Evolutionary conservation across 2,797 vertebrate genomes (phyloP), one percentile per base, ranked within the genome.

Genomic region (Phrynocephalus forsythii): DNA sequence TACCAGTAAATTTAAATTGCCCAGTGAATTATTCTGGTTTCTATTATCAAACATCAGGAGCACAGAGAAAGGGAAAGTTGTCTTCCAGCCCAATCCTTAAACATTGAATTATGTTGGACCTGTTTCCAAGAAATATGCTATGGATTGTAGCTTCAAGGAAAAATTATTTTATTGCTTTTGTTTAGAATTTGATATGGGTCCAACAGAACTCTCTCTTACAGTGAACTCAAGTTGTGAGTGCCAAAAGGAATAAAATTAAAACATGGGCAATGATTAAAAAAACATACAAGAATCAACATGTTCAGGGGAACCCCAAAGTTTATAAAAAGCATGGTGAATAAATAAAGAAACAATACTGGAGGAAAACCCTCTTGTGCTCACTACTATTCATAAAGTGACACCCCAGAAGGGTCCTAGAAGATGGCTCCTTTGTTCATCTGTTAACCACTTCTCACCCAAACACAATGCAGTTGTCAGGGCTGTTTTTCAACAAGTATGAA

Each of bases 1-100:
- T 79, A 84, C 79, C 68, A n/a, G 81, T 83, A 84, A 48, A 50
- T 85, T 0, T 52, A 66, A 76, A 56, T 30, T 4, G 56, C 82
- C 87, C 72, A 28, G 28, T 22, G 85, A 76, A 60, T 11, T 16
- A 48, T 85, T 76, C 69, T 92, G 68, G 68, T 81, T 56, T 6
- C 18, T 28, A 0, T 66, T 66, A 78, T 13, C 81, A 28, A 56
- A 68, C 20, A 67, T 86, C 72, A 76, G 60, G 72, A 15, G 9
- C 26, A 60, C 20, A 24, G 2, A 30, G 82, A 66, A 33, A 28
- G 84, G 69, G 16, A 30, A 83, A 82, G 73, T 63, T 52, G 6
- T 26, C 24, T 1, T n/a, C 22, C 22, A 6, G 7, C n/a, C 11
- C 38, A 30, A 15, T 4, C 30, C 24, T 18, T 24, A 10, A 83